Evolutionary conservation across 2,113 vertebrate genomes (phyloP).

Genomic region (Polypterus senegalus): DNA sequence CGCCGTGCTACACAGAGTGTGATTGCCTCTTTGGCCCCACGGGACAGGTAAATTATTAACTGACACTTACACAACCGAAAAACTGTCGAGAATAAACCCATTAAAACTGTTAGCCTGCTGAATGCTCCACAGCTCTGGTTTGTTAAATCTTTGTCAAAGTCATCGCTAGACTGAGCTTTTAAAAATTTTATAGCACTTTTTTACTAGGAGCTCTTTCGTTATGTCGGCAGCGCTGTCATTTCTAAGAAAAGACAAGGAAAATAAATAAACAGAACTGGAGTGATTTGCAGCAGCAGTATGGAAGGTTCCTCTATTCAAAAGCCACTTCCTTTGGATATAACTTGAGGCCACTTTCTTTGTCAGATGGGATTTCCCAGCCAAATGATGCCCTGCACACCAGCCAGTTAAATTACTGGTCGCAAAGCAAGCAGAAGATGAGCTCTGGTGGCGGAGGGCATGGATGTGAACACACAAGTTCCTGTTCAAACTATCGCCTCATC

Average conservation of each 20-base stretch:
- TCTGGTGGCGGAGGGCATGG: too few species aligned
- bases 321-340: too few species aligned
- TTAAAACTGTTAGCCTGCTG: constrained; percentile 46
- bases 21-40: constrained; percentile 37
- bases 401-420: too few species aligned
- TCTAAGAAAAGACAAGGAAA: constrained; percentile 27
- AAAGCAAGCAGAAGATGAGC: too few species aligned
- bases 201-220: constrained; percentile 1
- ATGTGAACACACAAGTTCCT: too few species aligned
- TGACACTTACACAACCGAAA: constrained; percentile 43
- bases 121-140: constrained; percentile 36
- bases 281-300: too few species aligned
- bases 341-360: too few species aligned
- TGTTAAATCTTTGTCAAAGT: constrained; percentile 44
- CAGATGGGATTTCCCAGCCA: too few species aligned
- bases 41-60: constrained; percentile 56
- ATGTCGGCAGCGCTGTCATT: constrained; percentile 23
- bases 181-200: constrained; percentile 12
- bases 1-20: constrained; percentile 17
- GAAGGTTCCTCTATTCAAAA: too few species aligned
- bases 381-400: too few species aligned
- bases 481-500: too few species aligned
- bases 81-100: constrained; percentile 50
- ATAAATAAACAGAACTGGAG: too few species aligned
- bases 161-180: constrained; percentile 28